phyloP scores from a whole-genome alignment of 2,797 vertebrate genomes.

The Tamandua tetradactyla region DNA sequence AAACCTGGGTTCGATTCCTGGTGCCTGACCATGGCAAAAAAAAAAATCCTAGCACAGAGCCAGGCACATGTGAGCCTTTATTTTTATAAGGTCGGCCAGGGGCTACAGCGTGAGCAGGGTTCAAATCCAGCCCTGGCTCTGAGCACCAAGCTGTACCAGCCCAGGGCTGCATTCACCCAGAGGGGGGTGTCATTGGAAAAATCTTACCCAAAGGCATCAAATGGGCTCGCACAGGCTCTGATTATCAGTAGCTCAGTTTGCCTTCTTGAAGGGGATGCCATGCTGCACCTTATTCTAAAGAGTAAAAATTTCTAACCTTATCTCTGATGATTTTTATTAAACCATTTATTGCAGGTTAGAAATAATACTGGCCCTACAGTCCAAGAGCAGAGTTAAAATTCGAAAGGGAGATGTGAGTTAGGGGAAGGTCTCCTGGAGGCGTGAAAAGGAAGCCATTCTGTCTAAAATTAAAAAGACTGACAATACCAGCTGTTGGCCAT shows the following conservation, averaged over 20 bases:
- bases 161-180: neutral
- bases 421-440: neutral
- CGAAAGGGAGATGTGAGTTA: neutral
- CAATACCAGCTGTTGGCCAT: too few relatives aligned
- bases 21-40: too few relatives aligned
- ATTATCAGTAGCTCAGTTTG: neutral
- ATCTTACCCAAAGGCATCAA: neutral
- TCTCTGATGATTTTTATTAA: neutral
- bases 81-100: neutral
- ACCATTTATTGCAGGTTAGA: neutral
- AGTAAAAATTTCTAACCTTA: neutral
- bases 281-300: neutral
- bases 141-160: neutral
- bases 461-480: neutral
- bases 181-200: neutral
- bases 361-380: neutral
- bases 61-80: neutral
- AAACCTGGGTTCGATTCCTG: too few relatives aligned
- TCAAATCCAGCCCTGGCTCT: neutral
- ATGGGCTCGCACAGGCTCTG: neutral
- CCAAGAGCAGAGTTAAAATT: slow-evolving; percentile 5
- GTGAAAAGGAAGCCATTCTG: neutral
- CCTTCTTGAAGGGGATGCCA: neutral
- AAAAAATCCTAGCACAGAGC: neutral
- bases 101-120: neutral